Evolutionary conservation across 2,113 vertebrate genomes (phyloP), one percentile per base, ranked within the genome.

Genomic region (Lonchura striata): DNA sequence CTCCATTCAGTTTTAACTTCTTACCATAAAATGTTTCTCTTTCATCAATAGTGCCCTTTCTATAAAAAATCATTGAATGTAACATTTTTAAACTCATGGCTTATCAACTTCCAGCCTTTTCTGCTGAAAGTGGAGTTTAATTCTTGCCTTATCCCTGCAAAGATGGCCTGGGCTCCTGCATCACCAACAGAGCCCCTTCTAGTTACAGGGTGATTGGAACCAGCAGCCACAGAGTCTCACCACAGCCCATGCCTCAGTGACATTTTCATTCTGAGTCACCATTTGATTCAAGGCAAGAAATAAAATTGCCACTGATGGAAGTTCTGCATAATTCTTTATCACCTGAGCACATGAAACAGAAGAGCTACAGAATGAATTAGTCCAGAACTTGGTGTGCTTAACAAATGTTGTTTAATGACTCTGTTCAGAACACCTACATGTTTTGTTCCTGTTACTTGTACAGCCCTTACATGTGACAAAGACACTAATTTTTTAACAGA

Each of bases 361-460:
- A 94, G 90, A 97, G 75, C 72, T 82, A 35, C 46, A 78, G 42
- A n/a, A 81, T 63, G 35, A 90, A 74, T 95, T 78, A 70, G 83
- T 78, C 82, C 88, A 95, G 92, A 94, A 96, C 90, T 94, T 84
- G 81, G 89, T 57, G 89, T 94, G 92, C 91, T 95, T 94, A 96
- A 90, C 81, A 90, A 97, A 96, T 88, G 94, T 93, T 96, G 92
- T 96, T 97, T 86, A 96, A 95, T 88, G 88, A 94, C 86, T 95
- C 94, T 92, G 92, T 50, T 88, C 84, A 79, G 68, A 96, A 97
- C 97, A 97, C 95, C 97, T 96, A 97, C 95, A 86, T 93, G 86
- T 97, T 97, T 97, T 96, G 95, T 93, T 96, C 92, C 53, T 94
- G 87, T 82, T 88, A 96, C 93, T 97, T 90, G 81, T 57, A 25